phyloP scores from a whole-genome alignment of 2,113 vertebrate species.

The Malurus melanocephalus region DNA sequence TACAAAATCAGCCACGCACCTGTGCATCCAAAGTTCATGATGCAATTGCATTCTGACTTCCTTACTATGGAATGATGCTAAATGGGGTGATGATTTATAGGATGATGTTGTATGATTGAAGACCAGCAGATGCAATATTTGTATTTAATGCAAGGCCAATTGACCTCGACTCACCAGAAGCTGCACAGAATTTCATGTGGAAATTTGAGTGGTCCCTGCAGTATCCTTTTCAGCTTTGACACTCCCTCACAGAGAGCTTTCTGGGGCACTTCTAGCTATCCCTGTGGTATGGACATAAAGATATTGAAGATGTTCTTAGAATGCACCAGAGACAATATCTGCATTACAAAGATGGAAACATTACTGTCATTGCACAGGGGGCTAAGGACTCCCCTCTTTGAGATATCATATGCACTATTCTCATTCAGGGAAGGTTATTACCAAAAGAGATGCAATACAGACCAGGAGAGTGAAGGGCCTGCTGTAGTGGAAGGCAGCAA shows the following conservation, averaged over 20 bases:
- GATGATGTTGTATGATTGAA: neutral
- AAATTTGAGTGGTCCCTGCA: neutral
- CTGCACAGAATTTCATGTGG: neutral
- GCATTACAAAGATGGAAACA: neutral
- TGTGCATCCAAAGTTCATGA: neutral
- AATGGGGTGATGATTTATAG: neutral
- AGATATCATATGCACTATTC: neutral
- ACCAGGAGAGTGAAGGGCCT: neutral
- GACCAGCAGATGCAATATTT: neutral
- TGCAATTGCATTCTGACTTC: neutral
- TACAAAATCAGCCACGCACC: neutral
- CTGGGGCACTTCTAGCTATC: neutral
- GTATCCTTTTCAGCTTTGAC: neutral
- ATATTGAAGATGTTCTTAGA: neutral
- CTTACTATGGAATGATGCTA: neutral
- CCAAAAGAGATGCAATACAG: neutral
- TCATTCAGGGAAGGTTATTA: neutral
- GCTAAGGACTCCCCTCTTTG: neutral
- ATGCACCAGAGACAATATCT: neutral
- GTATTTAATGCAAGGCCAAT: neutral
- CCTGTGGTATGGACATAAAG: neutral
- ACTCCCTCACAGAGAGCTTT: neutral
- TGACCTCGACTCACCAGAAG: neutral
- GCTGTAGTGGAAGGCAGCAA: neutral
- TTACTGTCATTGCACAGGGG: neutral